Conservation (phyloP, 2,113 vertebrate genomes). For the Microcebus murinus region DNA sequence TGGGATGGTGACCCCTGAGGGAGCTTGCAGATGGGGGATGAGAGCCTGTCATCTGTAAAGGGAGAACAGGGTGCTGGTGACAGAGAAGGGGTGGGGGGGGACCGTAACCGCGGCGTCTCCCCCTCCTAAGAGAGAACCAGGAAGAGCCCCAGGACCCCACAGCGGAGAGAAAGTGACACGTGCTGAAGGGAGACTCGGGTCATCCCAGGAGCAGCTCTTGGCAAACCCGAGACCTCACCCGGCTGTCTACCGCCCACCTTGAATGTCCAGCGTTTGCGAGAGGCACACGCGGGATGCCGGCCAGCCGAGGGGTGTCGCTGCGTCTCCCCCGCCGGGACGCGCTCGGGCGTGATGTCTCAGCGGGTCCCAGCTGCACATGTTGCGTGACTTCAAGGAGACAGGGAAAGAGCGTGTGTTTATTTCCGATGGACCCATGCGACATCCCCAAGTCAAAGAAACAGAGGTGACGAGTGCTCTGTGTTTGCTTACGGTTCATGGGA, state of each 20-base stretch:
- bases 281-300: accelerated
- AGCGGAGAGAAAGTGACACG: background rate
- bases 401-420: background rate
- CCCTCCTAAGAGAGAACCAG: too few relatives aligned
- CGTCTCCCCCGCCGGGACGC: accelerated
- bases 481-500: background rate
- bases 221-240: background rate
- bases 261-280: accelerated
- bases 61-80: too few relatives aligned
- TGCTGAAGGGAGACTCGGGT: background rate
- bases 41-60: too few relatives aligned
- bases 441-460: background rate
- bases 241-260: too few relatives aligned
- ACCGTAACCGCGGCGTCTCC: accelerated
- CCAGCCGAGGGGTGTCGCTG: accelerated
- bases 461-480: background rate
- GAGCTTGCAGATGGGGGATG: too few relatives aligned
- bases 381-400: background rate
- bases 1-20: too few relatives aligned
- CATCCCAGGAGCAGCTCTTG: background rate
- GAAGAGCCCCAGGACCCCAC: too few relatives aligned
- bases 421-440: background rate
- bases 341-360: accelerated
- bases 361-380: background rate
- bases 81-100: accelerated